phyloP scores from a whole-genome alignment of 2,797 vertebrate species.

The Toxotes lorentzi region DNA sequence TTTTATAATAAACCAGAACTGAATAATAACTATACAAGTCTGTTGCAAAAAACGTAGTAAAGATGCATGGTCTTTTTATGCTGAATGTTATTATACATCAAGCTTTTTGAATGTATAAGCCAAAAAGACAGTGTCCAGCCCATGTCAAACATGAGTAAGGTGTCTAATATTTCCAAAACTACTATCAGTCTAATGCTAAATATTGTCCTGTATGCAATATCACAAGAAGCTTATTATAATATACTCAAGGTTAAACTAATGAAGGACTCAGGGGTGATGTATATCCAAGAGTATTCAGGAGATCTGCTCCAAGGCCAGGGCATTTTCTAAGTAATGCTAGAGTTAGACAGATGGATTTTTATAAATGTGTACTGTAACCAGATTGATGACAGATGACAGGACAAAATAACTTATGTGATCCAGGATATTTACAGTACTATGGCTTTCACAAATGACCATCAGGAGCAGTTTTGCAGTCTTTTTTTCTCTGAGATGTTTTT shows the following conservation, averaged over 20 bases:
- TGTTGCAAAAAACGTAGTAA: too few relatives aligned
- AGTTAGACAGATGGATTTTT: background rate
- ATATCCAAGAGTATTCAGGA: background rate
- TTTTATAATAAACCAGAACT: too few relatives aligned
- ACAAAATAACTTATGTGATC: background rate
- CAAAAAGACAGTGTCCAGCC: background rate
- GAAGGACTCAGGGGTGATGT: background rate
- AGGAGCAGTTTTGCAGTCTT: too few relatives aligned
- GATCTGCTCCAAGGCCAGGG: background rate
- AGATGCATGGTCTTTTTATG: background rate
- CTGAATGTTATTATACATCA: too few relatives aligned
- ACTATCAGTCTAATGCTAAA: background rate
- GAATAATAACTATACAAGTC: too few relatives aligned
- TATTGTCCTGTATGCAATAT: background rate
- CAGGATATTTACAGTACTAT: background rate
- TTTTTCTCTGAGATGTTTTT: background rate
- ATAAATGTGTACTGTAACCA: background rate
- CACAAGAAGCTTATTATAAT: background rate
- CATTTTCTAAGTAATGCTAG: background rate
- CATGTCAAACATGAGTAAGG: background rate
- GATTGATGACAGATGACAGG: background rate
- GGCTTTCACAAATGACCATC: too few relatives aligned
- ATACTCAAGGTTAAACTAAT: background rate
- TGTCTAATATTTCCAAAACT: background rate
- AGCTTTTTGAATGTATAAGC: background rate